Base-by-base conservation (phyloP, 1,140 invertebrate species). In the Cherax quadricarinatus region DNA sequence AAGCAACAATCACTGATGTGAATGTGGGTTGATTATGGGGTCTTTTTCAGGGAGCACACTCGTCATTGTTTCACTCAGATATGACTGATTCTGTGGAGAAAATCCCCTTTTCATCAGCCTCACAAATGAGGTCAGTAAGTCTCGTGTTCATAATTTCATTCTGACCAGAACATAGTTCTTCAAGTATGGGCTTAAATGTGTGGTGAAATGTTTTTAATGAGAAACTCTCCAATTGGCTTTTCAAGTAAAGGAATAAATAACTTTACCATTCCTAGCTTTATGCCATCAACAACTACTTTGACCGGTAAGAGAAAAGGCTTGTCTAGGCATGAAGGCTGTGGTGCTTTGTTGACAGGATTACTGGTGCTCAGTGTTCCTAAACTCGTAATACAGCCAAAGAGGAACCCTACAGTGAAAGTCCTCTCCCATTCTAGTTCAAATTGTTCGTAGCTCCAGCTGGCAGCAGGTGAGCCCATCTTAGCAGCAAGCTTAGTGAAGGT, bases 91-190 rank as follows among this genome's bases (percentile, higher is more conserved):
- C 30, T 41, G 30, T 18, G 21, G 14, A 18, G 21, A 88, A 88
- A 9, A 88, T 10, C 48, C 86, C 86, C 5, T 88, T 88, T 48
- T 88, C 75, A 88, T 88, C 86, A 48, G 86, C 86, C n/a, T 88
- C 86, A 62, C 30, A 24, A 12, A 88, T 0, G 24, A 88, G 21
- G 3, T 88, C 86, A 5, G 80, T 75, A 16, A 88, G 7, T 48
- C 86, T 88, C 3, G 49, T 78, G 21, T 80, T 88, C 86, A 88
- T 18, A 21, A 41, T 53, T 80, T 88, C 51, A 41, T 88, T 88
- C 49, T 78, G 80, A 16, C 86, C 86, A 18, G 86, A 88, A 12
- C 24, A 10, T 18, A 88, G 51, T 18, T 88, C 86, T 73, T 62
- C 57, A 0, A 57, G 30, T 10, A 80, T 49, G 16, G 86, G 86